phyloP scores from a whole-genome alignment of 2,113 vertebrate species.

The Leptosomus discolor region DNA sequence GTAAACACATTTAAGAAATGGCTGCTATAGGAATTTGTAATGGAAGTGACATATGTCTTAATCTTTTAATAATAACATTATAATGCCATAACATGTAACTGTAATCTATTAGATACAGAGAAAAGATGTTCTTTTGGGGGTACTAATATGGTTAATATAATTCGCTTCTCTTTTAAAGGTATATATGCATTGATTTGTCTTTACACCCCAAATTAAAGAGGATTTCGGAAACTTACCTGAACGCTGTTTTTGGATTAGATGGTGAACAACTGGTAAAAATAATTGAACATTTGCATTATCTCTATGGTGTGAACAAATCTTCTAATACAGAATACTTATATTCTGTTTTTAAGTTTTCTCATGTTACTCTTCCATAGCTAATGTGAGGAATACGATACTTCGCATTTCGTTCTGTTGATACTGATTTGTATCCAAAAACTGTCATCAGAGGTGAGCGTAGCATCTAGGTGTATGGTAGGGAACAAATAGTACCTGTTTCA shows the following conservation, averaged over 20 bases:
- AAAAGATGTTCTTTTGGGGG: background rate
- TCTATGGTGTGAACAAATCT: background rate
- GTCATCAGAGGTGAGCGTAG: background rate
- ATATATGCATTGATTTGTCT: constrained; percentile 55
- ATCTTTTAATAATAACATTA: background rate
- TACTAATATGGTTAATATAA: background rate
- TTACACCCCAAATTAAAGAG: constrained; percentile 57
- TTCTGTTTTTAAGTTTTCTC: background rate
- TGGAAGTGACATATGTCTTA: background rate
- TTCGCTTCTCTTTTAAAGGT: constrained; percentile 19
- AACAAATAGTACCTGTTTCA: background rate
- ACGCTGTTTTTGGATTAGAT: constrained; percentile 67
- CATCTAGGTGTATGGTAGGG: background rate
- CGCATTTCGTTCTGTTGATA: background rate
- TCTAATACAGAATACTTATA: background rate
- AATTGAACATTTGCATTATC: background rate
- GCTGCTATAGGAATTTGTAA: background rate
- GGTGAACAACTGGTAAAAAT: constrained; percentile 70
- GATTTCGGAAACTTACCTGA: constrained; percentile 67
- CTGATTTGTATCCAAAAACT: background rate
- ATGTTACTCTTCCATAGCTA: background rate
- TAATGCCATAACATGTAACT: background rate
- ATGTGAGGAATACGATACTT: background rate
- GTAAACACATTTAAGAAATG: background rate
- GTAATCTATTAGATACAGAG: background rate